Evolutionary conservation across 2,888 invertebrate species (phyloP).

Genomic region (Bedellia somnulentella): DNA sequence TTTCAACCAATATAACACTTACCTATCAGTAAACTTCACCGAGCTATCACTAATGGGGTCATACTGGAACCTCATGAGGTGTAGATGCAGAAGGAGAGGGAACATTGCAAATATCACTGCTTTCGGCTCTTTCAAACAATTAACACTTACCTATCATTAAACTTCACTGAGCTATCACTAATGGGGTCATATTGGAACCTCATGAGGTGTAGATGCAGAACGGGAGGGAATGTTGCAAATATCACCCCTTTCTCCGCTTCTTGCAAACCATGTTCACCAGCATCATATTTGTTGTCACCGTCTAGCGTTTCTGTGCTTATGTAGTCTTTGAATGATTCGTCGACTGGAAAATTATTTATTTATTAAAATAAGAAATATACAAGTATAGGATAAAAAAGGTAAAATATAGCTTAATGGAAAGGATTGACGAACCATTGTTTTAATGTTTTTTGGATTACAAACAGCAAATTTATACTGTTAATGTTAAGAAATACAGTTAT

Average conservation of each 20-base stretch:
- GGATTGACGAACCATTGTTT: too few relatives aligned
- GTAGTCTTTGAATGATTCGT: slow-evolving; percentile 97
- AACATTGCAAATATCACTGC: slow-evolving; percentile 97
- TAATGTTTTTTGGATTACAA: too few relatives aligned
- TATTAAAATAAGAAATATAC: too few relatives aligned
- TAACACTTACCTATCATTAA: slow-evolving; percentile 76
- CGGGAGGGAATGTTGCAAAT: slow-evolving; percentile 95
- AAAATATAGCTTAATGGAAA: too few relatives aligned
- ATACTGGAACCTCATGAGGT: slow-evolving; percentile 98
- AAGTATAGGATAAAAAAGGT: too few relatives aligned
- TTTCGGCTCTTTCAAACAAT: too few relatives aligned
- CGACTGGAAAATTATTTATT: slow-evolving; percentile 75
- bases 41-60: slow-evolving; percentile 97
- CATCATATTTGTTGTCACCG: slow-evolving; percentile 99
- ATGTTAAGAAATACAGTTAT: too few relatives aligned
- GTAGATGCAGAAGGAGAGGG: slow-evolving; percentile 96
- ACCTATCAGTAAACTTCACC: slow-evolving; percentile 91
- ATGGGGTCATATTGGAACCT: slow-evolving; percentile 98
- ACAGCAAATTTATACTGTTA: too few relatives aligned
- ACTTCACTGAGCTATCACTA: slow-evolving; percentile 96
- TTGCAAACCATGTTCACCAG: slow-evolving; percentile 93
- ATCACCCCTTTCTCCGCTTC: slow-evolving; percentile 99
- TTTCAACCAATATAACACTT: too few relatives aligned
- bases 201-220: slow-evolving; percentile 96
- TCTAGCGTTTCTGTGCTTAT: slow-evolving; percentile 93